Evolutionary conservation across 2,113 vertebrate genomes (phyloP), one percentile per base, ranked within the genome.

Genomic region (Rhynchomys soricoides): DNA sequence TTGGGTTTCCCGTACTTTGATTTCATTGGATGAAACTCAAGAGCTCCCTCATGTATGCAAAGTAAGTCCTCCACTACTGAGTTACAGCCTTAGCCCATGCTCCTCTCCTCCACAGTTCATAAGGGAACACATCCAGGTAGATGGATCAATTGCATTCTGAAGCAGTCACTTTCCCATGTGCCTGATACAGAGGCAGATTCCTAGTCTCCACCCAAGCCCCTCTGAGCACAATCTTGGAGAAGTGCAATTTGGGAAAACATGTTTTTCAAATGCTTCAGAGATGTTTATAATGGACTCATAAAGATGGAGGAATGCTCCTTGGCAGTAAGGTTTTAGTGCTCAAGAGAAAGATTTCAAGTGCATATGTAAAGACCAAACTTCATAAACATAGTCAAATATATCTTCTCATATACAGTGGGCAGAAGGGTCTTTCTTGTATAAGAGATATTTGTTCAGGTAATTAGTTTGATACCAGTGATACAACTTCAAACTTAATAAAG

Each of bases 371-470:
- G 43, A 73, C 55, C 6, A 40, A 87, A 40, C 86, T 77, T 94
- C 78, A 90, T 43, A 90, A 89, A 77, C 8, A 77, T 4, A 8
- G 24, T 8, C 85, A 83, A 91, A 90, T 45, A 34, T 21, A 40
- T 90, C 83, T 83, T 45, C 82, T 74, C 10, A 43, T 17, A 15
- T 48, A 82, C 48, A 89, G 94, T 5, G 43, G 15, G 62, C 68
- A 34, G 77, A 43, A 88, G 26, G 48, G 16, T 52, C 15, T 90
- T 97, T 92, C 13, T 43, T 88, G 31, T 81, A 85, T 74, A 75
- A 89, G 37, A 8, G 50, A 57, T 92, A 91, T 78, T 93, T 66
- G 15, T 74, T 91, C 91, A 93, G 43, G 71, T 85, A 96, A 85
- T 55, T 73, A 13, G 26, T 93, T 83, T 85, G 22, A 82, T 89